Evolutionary conservation across 2,113 vertebrate genomes (phyloP).

Genomic region (Enhydra lutris): DNA sequence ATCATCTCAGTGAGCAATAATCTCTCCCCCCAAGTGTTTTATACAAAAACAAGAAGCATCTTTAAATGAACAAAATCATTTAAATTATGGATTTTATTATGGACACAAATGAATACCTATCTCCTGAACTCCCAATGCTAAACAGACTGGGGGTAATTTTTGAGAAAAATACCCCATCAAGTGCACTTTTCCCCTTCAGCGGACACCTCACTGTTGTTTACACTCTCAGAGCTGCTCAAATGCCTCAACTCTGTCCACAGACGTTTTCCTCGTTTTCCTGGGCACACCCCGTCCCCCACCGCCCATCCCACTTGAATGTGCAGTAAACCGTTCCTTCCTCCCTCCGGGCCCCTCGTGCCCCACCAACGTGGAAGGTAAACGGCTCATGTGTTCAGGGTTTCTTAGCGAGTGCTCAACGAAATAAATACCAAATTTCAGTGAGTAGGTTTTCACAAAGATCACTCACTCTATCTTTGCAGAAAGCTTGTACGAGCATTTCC

Average conservation of each 20-base stretch:
- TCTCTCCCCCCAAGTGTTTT: neutral
- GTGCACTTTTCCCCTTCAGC: neutral
- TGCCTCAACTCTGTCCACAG: neutral
- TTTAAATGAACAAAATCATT: neutral
- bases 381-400: slow-evolving; percentile 1
- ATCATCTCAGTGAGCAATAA: neutral
- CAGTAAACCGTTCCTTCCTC: neutral
- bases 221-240: neutral
- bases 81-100: neutral
- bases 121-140: neutral
- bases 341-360: neutral
- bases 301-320: neutral
- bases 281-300: neutral
- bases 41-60: neutral
- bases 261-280: neutral
- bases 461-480: neutral
- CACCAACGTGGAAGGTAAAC: neutral
- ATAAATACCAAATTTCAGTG: neutral
- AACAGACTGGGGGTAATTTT: neutral
- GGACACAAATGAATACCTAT: neutral
- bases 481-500: neutral
- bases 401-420: neutral
- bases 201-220: neutral
- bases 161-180: neutral
- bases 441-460: slow-evolving; percentile 5